Evolutionary conservation across 2,888 invertebrate genomes (phyloP).

Genomic region (Hymenopus coronatus): DNA sequence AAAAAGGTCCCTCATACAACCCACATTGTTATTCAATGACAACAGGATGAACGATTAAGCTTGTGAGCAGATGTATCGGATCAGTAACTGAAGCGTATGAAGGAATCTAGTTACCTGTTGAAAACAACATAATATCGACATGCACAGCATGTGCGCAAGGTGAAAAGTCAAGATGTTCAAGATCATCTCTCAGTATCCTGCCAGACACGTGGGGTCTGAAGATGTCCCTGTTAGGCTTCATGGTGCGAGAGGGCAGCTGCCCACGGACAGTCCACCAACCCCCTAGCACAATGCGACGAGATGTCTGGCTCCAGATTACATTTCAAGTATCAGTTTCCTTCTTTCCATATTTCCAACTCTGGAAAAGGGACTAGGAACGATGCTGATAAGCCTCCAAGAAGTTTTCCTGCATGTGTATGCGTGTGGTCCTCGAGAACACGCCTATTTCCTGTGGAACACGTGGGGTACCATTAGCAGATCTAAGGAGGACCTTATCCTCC

Average conservation of each 20-base stretch:
- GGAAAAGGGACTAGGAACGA: neutral
- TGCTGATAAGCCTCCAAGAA: neutral
- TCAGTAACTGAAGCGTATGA: no score
- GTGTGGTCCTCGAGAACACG: no score
- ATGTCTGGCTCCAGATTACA: neutral
- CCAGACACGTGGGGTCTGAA: neutral
- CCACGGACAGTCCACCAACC: neutral
- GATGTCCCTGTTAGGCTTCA: neutral
- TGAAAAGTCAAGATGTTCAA: neutral
- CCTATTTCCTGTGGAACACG: neutral
- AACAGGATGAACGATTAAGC: no score
- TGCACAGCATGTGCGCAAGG: no score
- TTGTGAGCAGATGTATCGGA: no score
- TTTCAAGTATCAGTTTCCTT: neutral
- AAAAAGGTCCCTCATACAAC: no score
- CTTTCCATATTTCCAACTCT: neutral
- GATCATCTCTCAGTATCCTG: neutral
- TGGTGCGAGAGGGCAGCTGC: neutral
- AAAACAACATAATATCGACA: neutral
- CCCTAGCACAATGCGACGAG: neutral
- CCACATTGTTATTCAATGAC: no score
- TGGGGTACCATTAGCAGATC: no score
- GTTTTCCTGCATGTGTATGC: neutral
- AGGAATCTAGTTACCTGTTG: neutral
- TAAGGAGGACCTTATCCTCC: no score